Base-by-base conservation (phyloP, 2,888 invertebrate species). In the Hydriomena furcata region DNA sequence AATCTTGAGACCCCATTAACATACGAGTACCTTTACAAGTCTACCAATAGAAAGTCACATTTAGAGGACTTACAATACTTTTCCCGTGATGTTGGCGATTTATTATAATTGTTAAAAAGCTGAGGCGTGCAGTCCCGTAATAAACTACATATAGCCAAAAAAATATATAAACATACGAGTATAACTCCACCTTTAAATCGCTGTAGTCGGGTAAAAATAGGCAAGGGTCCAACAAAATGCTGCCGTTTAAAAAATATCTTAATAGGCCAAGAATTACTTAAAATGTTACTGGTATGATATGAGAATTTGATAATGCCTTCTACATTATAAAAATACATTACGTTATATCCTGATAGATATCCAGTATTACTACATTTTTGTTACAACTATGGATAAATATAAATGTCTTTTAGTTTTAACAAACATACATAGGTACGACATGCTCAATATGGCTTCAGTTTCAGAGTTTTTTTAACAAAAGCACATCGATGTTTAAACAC, bases 51-150 rank as follows among this genome's bases (percentile, higher is more conserved):
- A 63, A 61, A 58, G 53, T 60, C 58, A 59, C 32, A 55, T n/a
- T n/a, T n/a, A 61, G 63, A 55, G 60, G n/a, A 44, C 55, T 37
- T 49, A 10, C 25, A 50, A 36, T 50, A 46, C 34, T 37, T 27
- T 30, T 38, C 12, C 31, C 5, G 10, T 43, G 54, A 49, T 28
- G 49, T 56, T 52, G 60, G 60, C 48, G 61, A 34, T 55, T 45
- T 57, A 52, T 61, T 41, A 38, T 60, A 65, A 63, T 54, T 42
- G 43, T 61, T 66, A 71, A 61, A 37, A 68, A 69, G 69, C 69
- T 65, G 65, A 53, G 79, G 80, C 79, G 79, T 80, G 79, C 82
- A 79, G 76, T 71, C 61, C 65, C 65, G 37, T 56, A n/a, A n/a
- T n/a, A n/a, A n/a, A 49, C 75, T 78, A 77, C 73, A 73, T 74